Base-by-base conservation (phyloP, 2,888 invertebrate genomes). In the Spatulosminthurus flaviceps region DNA sequence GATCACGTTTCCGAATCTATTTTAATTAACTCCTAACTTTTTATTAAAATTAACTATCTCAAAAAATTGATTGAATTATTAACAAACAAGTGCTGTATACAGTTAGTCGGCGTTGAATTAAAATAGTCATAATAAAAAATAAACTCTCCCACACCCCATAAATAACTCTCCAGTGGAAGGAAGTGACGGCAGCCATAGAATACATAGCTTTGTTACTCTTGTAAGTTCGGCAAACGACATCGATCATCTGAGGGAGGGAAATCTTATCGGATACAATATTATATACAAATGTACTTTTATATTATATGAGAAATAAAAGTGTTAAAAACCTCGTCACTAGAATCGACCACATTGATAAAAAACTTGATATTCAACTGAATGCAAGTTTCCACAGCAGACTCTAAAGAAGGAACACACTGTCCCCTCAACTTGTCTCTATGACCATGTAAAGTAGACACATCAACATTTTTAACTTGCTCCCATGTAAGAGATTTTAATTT, bases 321-420 rank as follows among this genome's bases (percentile, higher is more conserved):
- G n/a, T 51, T 5, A 19, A 13, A 51, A 51, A 4, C 51, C 51
- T 51, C 16, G 19, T 51, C 11, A 24, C 92, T 90, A 81, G 90
- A 89, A 34, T 91, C 92, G 87, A 95, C 95, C 51, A 95, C 89
- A 86, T 95, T 95, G 84, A 95, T 92, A 81, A 95, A 92, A 88
- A 94, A 90, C 84, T 90, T 90, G 80, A 93, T 90, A 21, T 92
- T 90, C 78, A 92, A 89, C 0, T 89, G 88, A 70, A 94, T 86
- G 83, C 94, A 90, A 86, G 91, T 91, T 79, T 91, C 89, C 73
- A 95, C 88, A 0, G 92, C 92, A 16, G 93, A 92, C 24, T 93
- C 92, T 79, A 95, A 88, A 1, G 92, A 89, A 72, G 94, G 93
- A 43, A 94, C 90, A 78, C 86, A 88, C 83, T 89, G 90, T n/a